Evolutionary conservation across 1,140 invertebrate genomes (phyloP).

Genomic region (Hylaeus volcanicus): DNA sequence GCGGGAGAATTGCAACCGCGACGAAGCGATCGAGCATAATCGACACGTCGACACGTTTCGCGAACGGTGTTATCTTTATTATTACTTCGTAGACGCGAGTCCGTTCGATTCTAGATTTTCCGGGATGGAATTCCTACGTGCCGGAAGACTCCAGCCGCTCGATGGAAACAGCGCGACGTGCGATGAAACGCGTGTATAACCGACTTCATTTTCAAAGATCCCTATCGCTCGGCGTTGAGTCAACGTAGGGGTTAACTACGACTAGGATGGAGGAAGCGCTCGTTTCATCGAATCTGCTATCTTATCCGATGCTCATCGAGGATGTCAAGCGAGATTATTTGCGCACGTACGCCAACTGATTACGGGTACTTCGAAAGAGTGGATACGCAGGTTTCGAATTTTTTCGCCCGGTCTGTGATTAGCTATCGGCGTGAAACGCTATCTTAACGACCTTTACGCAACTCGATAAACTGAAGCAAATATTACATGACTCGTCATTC

Average conservation of each 20-base stretch:
- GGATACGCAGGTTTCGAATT: neutral
- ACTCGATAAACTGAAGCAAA: neutral
- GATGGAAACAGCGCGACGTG: neutral
- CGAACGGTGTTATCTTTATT: neutral
- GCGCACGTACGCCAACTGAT: conserved; percentile 8
- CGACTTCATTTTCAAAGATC: neutral
- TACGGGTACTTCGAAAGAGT: neutral
- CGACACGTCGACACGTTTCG: neutral
- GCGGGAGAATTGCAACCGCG: conserved; percentile 7
- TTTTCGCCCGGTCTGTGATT: neutral
- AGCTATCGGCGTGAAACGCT: neutral
- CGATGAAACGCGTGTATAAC: neutral
- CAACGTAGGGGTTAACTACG: neutral
- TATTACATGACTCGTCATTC: neutral
- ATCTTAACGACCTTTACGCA: neutral
- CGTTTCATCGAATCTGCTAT: conserved; percentile 25
- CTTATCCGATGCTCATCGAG: conserved; percentile 23
- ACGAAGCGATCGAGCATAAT: conserved; percentile 2
- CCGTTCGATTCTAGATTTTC: neutral
- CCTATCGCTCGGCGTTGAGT: conserved; percentile 3
- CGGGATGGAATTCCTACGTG: neutral
- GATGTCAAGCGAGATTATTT: neutral
- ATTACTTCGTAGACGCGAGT: neutral
- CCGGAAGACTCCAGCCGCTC: neutral
- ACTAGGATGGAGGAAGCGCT: conserved; percentile 1